Base-by-base conservation (phyloP, 1,140 invertebrate genomes). In the Cepaea nemoralis region DNA sequence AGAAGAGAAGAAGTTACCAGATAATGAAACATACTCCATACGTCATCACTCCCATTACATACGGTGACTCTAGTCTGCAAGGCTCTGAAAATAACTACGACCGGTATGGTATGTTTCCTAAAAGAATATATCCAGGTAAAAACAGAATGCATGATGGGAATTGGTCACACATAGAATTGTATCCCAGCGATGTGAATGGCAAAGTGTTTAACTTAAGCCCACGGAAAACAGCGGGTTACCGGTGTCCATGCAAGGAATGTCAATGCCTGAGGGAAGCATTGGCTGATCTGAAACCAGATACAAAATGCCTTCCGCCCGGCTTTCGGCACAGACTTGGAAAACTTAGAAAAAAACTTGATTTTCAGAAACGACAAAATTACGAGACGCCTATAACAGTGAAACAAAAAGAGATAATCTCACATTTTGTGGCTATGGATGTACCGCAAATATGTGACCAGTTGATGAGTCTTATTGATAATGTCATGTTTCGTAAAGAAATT, bases 401-500 rank as follows among this genome's bases (percentile, higher is more conserved):
- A 3, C n/a, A n/a, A 27, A n/a, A 16, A 2, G 6, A 63, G 59
- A 16, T 63, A 16, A 63, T 63, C 27, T 63, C 59, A 2, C 27
- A 63, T 31, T 63, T 63, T 63, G n/a, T 31, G 1, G 33, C 27
- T 8, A 63, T 31, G 59, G 27, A 31, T 27, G 33, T 2, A 19
- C 39, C 37, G 14, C 27, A 74, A 5, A 27, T 74, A 42, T 33
- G 22, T 42, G 40, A 74, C 0, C 42, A 48, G 27, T 42, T 74
- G 3, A 14, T 74, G 40, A 45, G 19, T 1, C 1, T 74, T 22
- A 27, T 74, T 2, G 31, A 48, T 19, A 8, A 74, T 10, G 22
- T 74, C 1, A 48, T 74, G 24, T 6, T 74, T 42, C 39, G 42
- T n/a, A 74, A 74, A 74, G 71, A 74, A 48, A 74, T 74, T 12